These are phyloP conservation scores for Anas platyrhynchos DNA, from an alignment of 2,113 vertebrate species.

Conservation along the genomic window DNA sequence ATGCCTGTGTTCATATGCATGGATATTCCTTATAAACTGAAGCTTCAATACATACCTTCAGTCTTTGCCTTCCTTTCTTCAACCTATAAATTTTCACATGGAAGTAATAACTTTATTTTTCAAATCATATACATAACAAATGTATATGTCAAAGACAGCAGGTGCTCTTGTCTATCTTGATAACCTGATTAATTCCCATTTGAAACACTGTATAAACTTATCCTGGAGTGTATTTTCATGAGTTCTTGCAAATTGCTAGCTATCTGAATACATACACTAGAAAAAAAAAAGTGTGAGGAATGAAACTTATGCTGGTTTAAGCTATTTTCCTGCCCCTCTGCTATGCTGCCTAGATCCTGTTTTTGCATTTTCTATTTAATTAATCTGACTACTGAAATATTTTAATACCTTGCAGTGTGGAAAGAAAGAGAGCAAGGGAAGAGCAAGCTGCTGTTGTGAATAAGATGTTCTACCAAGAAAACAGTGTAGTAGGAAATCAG, in stretches of 20 bases:
- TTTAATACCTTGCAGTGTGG: slow-evolving; percentile 78
- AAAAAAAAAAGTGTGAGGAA: not conserved
- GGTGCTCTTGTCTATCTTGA: not conserved
- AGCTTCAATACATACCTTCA: not conserved
- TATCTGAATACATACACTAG: not conserved
- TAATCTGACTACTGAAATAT: not conserved
- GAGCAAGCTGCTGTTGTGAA: slow-evolving; percentile 81
- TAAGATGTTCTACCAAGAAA: slow-evolving; percentile 86
- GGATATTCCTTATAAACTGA: not conserved
- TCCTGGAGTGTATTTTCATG: not conserved
- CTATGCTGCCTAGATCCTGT: not conserved
- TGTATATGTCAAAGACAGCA: not conserved
- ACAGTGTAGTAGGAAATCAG: slow-evolving; percentile 55
- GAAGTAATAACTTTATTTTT: not conserved
- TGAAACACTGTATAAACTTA: not conserved
- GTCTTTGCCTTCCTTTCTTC: not conserved
- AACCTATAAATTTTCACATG: not conserved
- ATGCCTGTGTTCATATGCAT: not conserved
- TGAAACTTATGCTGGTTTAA: not conserved
- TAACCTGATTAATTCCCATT: not conserved
- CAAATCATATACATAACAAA: not conserved
- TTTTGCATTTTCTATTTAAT: not conserved
- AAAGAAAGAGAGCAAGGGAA: slow-evolving; percentile 86
- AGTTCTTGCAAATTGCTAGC: not conserved
- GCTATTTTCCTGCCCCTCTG: not conserved